phyloP scores from a whole-genome alignment of 2,888 invertebrate genomes.

The Lasioglossum marginatum region DNA sequence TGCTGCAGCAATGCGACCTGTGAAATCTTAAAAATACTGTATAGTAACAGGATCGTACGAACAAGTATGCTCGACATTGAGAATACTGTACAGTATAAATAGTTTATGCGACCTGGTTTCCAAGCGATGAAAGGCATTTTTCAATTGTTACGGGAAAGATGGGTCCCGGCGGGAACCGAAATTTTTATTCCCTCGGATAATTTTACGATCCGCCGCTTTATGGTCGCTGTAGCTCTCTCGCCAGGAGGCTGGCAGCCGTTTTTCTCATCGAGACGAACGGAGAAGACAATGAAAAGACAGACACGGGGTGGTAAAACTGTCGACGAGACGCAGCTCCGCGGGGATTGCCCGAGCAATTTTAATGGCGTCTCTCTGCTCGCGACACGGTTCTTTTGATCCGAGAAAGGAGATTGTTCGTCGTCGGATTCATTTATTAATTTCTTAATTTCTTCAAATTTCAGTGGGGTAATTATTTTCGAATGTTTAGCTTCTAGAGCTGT shows the following conservation, averaged over 20 bases:
- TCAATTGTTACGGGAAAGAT: neutral
- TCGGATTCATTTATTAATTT: too few species aligned
- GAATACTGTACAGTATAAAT: neutral
- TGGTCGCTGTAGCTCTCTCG: constrained; percentile 4
- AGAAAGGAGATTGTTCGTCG: neutral
- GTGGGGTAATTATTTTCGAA: too few species aligned
- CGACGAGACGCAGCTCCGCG: constrained; percentile 17
- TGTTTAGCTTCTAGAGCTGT: too few species aligned
- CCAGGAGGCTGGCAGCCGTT: constrained; percentile 8
- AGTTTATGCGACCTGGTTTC: constrained; percentile 2
- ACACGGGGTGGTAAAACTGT: constrained; percentile 23
- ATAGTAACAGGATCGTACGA: neutral
- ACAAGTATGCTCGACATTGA: neutral
- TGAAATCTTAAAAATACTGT: neutral
- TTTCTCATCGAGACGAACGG: constrained; percentile 32
- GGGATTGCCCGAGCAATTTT: constrained; percentile 40
- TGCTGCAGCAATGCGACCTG: neutral
- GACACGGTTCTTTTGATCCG: neutral
- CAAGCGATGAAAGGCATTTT: neutral
- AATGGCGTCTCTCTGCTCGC: constrained; percentile 3
- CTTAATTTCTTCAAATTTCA: too few species aligned
- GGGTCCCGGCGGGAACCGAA: constrained; percentile 8
- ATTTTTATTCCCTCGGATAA: constrained; percentile 29
- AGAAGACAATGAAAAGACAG: constrained; percentile 41
- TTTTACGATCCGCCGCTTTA: constrained; percentile 46